Evolutionary conservation across 2,888 invertebrate genomes (phyloP), one percentile per base, ranked within the genome.

Genomic region (Tethea ocularis): DNA sequence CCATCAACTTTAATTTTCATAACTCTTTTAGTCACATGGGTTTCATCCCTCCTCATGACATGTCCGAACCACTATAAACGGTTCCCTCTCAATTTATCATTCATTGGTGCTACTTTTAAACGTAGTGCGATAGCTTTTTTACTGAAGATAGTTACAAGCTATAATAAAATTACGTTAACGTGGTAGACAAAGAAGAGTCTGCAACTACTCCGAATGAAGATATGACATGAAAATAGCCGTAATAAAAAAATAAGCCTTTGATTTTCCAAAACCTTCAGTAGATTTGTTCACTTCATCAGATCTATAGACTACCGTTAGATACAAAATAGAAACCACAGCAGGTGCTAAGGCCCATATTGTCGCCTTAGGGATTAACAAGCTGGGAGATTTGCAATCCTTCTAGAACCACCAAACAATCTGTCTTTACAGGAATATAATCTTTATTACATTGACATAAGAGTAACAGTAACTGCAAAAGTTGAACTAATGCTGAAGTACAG

Each of bases 401-500:
- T 1, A 20, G 1, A n/a, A 20, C 46, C 46, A 46, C 2, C 0
- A 20, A 8, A 46, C 10, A 1, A 46, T 10, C 20, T 0, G 2
- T 3, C 0, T 15, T 46, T n/a, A 46, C 10, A 20, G 46, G 17
- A 46, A 20, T 46, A n/a, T 10, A 17, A 10, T 46, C 46, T 46
- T 20, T 46, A 46, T 46, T 46, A 3, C 20, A 46, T n/a, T 46
- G 20, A 10, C 20, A 46, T 20, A 46, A 46, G 46, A n/a, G 7
- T 46, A n/a, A 46, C 17, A 20, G 10, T 46, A 46, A 46, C 2
- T 10, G 46, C 38, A 38, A n/a, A 46, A 17, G 20, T 8, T 20
- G 15, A 17, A 46, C 15, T 58, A 55, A 67, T 60, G 59, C 69
- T 67, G 68, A 67, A 66, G 69, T 71, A 82, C 78, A 77, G 79